Percentiles rank a stretch among this genome's conserved stretches.
These are phyloP conservation scores for Synanthedon tipuliformis DNA, from an alignment of 2,888 invertebrate genomes.

Conservation along the genomic window DNA sequence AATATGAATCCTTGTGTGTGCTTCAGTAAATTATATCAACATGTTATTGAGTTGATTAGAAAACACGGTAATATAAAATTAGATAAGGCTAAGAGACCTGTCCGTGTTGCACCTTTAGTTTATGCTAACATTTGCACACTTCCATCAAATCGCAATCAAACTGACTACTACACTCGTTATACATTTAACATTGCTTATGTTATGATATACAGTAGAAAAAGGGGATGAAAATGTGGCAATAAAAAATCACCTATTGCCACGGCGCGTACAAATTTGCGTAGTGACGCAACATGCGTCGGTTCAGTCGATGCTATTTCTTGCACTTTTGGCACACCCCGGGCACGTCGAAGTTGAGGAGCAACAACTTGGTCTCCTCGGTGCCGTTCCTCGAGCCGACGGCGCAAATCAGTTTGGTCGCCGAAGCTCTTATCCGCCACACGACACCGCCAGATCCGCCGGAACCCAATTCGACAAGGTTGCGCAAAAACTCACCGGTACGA, in stretches of 20 bases:
- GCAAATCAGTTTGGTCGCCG: constrained; percentile 96
- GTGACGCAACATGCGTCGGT: constrained; percentile 58
- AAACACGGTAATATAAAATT: too few relatives aligned
- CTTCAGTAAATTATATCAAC: too few relatives aligned
- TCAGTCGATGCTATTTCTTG: constrained; percentile 61
- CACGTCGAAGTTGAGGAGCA: constrained; percentile 97
- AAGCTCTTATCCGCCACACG: constrained; percentile 96
- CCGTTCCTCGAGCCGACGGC: constrained; percentile 99
- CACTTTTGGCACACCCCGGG: constrained; percentile 76
- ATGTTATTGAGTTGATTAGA: too few relatives aligned
- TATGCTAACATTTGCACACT: too few relatives aligned
- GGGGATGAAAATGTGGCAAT: too few relatives aligned
- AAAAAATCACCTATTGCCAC: constrained; percentile 21
- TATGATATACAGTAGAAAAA: too few relatives aligned
- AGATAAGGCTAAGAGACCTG: too few relatives aligned
- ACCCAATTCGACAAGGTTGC: constrained; percentile 92
- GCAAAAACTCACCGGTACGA: constrained; percentile 94
- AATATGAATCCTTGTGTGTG: too few relatives aligned
- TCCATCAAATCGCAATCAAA: too few relatives aligned
- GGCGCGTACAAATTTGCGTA: constrained; percentile 58
- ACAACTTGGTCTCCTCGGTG: constrained; percentile 97
- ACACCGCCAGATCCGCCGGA: constrained; percentile 98
- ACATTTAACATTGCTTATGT: too few relatives aligned
- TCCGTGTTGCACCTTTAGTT: too few relatives aligned
- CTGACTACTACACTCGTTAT: too few relatives aligned